Percentiles rank a stretch among this genome's conserved stretches.
These are phyloP conservation scores for Dipus sagitta DNA, from an alignment of 2,797 vertebrate genomes.

Conservation along the genomic window DNA sequence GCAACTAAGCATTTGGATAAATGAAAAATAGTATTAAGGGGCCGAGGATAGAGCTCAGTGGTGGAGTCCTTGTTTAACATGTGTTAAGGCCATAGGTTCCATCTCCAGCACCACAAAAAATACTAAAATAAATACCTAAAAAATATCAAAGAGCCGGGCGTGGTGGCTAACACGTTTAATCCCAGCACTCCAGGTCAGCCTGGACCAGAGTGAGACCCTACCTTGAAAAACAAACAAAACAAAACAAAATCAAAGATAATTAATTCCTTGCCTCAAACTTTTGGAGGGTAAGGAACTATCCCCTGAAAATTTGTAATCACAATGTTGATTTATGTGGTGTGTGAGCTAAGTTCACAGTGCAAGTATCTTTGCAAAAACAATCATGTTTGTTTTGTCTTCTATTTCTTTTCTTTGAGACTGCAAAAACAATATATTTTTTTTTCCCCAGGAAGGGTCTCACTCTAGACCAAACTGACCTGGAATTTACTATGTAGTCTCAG, in stretches of 20 bases:
- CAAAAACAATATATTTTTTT: background rate
- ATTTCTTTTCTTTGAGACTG: too few relatives aligned
- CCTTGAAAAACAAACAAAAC: too few relatives aligned
- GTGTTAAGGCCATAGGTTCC: background rate
- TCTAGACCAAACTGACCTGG: too few relatives aligned
- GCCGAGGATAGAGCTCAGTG: background rate
- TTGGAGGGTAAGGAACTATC: background rate
- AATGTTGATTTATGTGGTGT: background rate
- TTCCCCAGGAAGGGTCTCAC: too few relatives aligned
- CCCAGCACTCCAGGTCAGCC: too few relatives aligned
- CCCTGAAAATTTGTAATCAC: background rate
- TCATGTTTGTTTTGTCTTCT: too few relatives aligned
- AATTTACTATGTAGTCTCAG: too few relatives aligned
- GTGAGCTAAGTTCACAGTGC: too few relatives aligned
- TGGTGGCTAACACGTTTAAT: background rate
- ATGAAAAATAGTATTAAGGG: background rate
- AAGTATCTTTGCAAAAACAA: too few relatives aligned
- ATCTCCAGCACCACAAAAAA: background rate
- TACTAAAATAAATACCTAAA: background rate
- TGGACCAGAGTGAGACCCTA: too few relatives aligned
- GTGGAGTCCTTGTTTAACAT: background rate
- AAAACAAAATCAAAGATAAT: too few relatives aligned
- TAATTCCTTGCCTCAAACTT: too few relatives aligned
- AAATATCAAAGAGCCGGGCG: background rate
- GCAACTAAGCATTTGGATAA: background rate